Evolutionary conservation across 2,797 vertebrate genomes (phyloP).

Genomic region (Scleropages formosus): DNA sequence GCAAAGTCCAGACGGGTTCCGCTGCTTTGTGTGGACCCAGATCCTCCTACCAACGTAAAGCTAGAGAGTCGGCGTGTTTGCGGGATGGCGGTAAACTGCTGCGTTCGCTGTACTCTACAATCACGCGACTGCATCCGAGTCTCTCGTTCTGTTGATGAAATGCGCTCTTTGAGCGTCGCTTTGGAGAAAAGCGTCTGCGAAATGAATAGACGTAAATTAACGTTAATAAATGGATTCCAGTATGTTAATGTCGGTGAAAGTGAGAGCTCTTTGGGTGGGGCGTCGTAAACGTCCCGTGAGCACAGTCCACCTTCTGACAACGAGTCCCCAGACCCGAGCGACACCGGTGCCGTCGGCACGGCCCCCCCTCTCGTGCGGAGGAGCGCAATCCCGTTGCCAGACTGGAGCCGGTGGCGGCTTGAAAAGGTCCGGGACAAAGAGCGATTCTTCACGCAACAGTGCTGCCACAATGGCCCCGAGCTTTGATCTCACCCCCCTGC

Average conservation of each 20-base stretch:
- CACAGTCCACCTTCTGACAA: constrained; percentile 56
- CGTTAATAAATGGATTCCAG: constrained; percentile 1
- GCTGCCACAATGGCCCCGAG: constrained; percentile 84
- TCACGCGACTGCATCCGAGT: no score
- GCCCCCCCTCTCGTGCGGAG: constrained; percentile 33
- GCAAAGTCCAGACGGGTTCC: no score
- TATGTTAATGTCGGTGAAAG: constrained; percentile 25
- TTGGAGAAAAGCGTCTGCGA: no score
- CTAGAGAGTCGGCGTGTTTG: no score
- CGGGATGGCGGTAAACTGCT: no score
- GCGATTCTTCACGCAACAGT: constrained; percentile 97
- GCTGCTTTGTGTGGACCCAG: not conserved
- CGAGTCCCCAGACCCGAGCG: constrained; percentile 49
- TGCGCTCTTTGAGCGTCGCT: no score
- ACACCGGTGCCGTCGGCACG: constrained; percentile 53
- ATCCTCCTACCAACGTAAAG: not conserved
- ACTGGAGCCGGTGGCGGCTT: constrained; percentile 82
- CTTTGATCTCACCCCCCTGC: constrained; percentile 89
- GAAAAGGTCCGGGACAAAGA: constrained; percentile 87
- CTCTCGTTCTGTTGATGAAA: no score
- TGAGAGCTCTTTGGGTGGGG: constrained; percentile 6
- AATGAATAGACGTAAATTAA: no score
- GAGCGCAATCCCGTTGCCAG: constrained; percentile 73
- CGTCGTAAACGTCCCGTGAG: constrained; percentile 52
- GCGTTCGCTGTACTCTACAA: no score